Conservation (phyloP, 2,888 invertebrate species). For the Ornithoptera alexandrae region DNA sequence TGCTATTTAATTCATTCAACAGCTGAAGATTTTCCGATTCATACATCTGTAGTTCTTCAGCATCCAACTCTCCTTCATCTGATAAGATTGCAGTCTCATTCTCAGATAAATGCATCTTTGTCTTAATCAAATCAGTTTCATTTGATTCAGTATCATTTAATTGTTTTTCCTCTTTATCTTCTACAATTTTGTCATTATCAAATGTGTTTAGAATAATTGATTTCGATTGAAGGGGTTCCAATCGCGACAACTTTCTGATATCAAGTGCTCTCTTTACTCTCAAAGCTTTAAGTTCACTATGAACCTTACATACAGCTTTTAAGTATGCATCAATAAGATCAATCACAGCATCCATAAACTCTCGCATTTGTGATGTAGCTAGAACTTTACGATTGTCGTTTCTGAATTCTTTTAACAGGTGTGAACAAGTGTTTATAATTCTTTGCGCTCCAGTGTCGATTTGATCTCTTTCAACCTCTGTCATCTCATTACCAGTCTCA, state of each 20-base stretch:
- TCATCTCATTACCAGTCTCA: conserved; percentile 86
- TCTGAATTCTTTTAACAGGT: conserved; percentile 87
- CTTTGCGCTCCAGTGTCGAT: conserved; percentile 92
- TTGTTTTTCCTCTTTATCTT: conserved; percentile 44
- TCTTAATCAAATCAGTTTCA: conserved; percentile 52
- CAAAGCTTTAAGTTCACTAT: conserved; percentile 92
- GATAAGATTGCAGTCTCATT: conserved; percentile 71
- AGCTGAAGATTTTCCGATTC: conserved; percentile 94
- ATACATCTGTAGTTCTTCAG: conserved; percentile 95
- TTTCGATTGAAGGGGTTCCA: conserved; percentile 74
- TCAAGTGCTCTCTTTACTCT: conserved; percentile 92
- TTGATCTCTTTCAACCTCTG: conserved; percentile 90
- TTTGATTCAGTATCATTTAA: conserved; percentile 39
- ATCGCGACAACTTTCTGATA: conserved; percentile 87
- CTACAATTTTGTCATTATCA: conserved; percentile 46
- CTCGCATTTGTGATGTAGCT: conserved; percentile 83
- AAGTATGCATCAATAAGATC: conserved; percentile 89
- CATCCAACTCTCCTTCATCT: conserved; percentile 84
- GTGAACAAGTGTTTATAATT: conserved; percentile 89
- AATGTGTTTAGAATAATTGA: conserved; percentile 61
- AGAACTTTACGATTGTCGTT: conserved; percentile 79
- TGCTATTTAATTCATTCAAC: conserved; percentile 91
- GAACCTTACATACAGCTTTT: conserved; percentile 91
- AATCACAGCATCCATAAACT: conserved; percentile 88
- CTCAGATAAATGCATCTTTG: conserved; percentile 62